phyloP scores from a whole-genome alignment of 2,797 vertebrate genomes.

The Enoplosus armatus region DNA sequence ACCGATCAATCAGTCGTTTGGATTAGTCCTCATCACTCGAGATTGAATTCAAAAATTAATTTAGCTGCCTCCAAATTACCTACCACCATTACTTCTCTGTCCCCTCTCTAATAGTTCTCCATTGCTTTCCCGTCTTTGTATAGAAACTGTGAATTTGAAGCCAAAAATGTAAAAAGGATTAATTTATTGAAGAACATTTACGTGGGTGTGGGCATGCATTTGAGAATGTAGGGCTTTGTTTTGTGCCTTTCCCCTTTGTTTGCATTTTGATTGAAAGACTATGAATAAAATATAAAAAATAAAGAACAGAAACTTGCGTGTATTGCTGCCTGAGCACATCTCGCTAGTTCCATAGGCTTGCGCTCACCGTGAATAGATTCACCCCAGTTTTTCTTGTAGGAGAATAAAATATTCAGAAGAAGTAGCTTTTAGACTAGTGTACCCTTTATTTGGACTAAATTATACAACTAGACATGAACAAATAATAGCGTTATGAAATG shows the following conservation, averaged over 20 bases:
- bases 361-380: slow-evolving; percentile 30
- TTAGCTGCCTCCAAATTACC: slow-evolving; percentile 23
- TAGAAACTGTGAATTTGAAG: slow-evolving; percentile 13
- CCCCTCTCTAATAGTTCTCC: background rate
- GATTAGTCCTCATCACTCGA: slow-evolving; percentile 33
- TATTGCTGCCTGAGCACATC: slow-evolving; percentile 31
- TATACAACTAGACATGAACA: slow-evolving; percentile 70
- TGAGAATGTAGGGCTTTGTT: slow-evolving; percentile 13
- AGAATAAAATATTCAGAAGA: slow-evolving; percentile 79
- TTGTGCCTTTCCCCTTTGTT: slow-evolving; percentile 14
- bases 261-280: slow-evolving; percentile 18
- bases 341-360: background rate
- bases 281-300: slow-evolving; percentile 32
- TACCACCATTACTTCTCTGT: background rate
- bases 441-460: slow-evolving; percentile 71
- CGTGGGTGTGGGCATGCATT: slow-evolving; percentile 20
- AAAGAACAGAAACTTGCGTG: slow-evolving; percentile 8
- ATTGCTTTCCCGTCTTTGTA: slow-evolving; percentile 9
- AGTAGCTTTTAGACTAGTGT: slow-evolving; percentile 68
- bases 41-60: slow-evolving; percentile 39
- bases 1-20: slow-evolving; percentile 39
- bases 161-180: slow-evolving; percentile 22
- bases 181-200: slow-evolving; percentile 15
- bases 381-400: slow-evolving; percentile 43
- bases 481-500: slow-evolving; percentile 59